Evolutionary conservation across 1,140 invertebrate species (phyloP).

Genomic region (Drosophila parabipectinata): DNA sequence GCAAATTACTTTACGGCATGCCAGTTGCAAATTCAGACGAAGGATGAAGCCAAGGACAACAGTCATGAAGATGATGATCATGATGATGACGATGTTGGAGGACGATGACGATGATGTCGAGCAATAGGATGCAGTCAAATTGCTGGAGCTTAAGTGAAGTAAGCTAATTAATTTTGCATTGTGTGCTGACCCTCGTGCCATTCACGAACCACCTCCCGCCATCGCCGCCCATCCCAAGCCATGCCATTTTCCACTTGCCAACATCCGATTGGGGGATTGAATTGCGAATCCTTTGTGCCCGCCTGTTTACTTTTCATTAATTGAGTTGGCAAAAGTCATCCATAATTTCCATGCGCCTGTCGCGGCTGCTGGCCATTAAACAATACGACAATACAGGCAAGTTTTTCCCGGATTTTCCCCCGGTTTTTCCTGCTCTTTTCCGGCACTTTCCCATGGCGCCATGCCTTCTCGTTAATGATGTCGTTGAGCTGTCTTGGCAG

Average conservation of each 20-base stretch:
- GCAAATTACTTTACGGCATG: constrained; percentile 77
- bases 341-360: constrained; percentile 60
- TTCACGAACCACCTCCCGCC: constrained; percentile 1
- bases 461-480: constrained; percentile 53
- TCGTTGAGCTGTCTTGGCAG: constrained; percentile 54
- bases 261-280: constrained; percentile 16
- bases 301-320: constrained; percentile 78
- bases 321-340: constrained; percentile 74
- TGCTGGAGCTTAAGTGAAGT: constrained; percentile 79
- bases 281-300: constrained; percentile 48
- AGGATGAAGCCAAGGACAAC: constrained; percentile 41
- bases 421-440: neutral
- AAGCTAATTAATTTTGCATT: constrained; percentile 83
- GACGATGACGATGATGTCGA: neutral
- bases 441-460: constrained; percentile 28
- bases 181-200: constrained; percentile 44
- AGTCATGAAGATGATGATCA: constrained; percentile 12
- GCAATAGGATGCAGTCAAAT: constrained; percentile 72
- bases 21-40: constrained; percentile 38
- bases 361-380: constrained; percentile 62
- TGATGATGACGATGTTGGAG: neutral
- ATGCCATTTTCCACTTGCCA: neutral
- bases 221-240: neutral
- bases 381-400: constrained; percentile 32
- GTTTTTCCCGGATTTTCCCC: constrained; percentile 1